A percentile compares a stretch with the other conserved stretches of the same genome.
phyloP scores from a whole-genome alignment of 2,888 invertebrate species.

The Thumatha senex region DNA sequence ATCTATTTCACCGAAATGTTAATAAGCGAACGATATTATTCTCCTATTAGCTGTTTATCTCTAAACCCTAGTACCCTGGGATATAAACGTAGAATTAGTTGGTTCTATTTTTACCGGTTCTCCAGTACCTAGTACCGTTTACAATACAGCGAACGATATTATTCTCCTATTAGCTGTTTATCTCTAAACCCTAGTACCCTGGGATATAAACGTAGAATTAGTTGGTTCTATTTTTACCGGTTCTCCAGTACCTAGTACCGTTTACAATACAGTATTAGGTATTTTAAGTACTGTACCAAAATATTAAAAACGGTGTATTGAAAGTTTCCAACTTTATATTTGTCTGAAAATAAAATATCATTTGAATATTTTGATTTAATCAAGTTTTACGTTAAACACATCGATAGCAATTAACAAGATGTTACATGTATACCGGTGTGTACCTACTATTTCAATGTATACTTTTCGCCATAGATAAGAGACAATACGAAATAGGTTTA shows the following conservation, averaged over 20 bases:
- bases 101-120: constrained; percentile 26
- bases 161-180: constrained; percentile 38
- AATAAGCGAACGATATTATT: constrained; percentile 29
- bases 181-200: constrained; percentile 38
- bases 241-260: constrained; percentile 12
- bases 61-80: constrained; percentile 37
- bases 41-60: constrained; percentile 39
- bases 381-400: not conserved
- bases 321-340: constrained; percentile 11
- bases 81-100: constrained; percentile 35
- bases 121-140: constrained; percentile 13
- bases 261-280: too few relatives aligned
- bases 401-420: not conserved
- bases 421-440: constrained; percentile 28
- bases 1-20: constrained; percentile 11
- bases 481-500: constrained; percentile 80
- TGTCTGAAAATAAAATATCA: not conserved
- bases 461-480: constrained; percentile 80
- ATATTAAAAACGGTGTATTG: constrained; percentile 35
- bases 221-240: constrained; percentile 30
- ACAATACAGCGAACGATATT: constrained; percentile 25
- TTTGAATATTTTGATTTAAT: not conserved
- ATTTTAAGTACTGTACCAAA: constrained; percentile 20
- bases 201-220: constrained; percentile 35
- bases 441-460: constrained; percentile 38